Evolutionary conservation across 2,888 invertebrate species (phyloP), one percentile per base, ranked within the genome.

Genomic region (Lycocerus yunnanus): DNA sequence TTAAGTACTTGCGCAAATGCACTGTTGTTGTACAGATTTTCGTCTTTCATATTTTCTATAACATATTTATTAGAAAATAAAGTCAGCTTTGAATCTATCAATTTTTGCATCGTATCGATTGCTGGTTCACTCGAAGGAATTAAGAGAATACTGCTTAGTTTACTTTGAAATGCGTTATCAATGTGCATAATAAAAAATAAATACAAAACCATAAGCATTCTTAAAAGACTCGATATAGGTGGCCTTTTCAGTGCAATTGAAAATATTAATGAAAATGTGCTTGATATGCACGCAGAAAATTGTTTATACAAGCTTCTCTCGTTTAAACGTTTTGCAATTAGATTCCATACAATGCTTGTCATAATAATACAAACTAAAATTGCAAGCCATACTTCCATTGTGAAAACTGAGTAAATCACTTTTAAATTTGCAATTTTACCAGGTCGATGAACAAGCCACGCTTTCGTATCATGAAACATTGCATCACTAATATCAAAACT

Each of bases 361-460:
- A 8, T 10, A 13, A 43, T 6, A 43, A 43, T n/a, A n/a, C 43
- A 43, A 43, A n/a, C n/a, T n/a, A 43, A 43, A 15, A 21, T 61
- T 16, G 61, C 15, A 18, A 15, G 27, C 20, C 27, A 63, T n/a
- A 69, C 27, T 10, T 58, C 15, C 60, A 11, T 13, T 14, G 1
- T 5, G 18, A 68, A 68, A 68, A 69, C 43, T 15, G 15, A 27
- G 3, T 10, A 18, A 2, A 61, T 11, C 6, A 69, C 14, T 1
- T 16, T 18, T 1, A 43, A 11, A 15, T 27, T 18, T 1, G 13
- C 3, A 4, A 16, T 2, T 21, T 63, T 16, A 16, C 20, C 15
- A 11, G 69, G 43, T 5, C 16, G 27, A n/a, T 61, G 65, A 15
- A 69, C 69, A 15, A 69, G 11, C 69, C 69, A 69, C 4, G 63